Evolutionary conservation across 2,797 vertebrate species (phyloP).

Genomic region (Tiaroga cobitis): DNA sequence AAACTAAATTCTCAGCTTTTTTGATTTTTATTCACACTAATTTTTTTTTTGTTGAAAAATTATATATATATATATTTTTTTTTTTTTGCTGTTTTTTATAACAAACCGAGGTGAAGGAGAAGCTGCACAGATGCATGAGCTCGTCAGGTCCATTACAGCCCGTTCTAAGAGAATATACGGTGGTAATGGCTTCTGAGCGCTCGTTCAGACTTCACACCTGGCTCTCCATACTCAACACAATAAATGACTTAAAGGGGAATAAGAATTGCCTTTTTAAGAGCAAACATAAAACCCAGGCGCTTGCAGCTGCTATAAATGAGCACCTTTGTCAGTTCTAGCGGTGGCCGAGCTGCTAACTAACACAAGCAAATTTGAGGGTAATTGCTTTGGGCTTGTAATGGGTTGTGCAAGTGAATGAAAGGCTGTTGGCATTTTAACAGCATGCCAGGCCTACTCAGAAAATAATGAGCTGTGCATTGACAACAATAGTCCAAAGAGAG

Average conservation of each 20-base stretch:
- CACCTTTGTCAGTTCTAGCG: slow-evolving; percentile 50
- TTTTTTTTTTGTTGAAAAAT: too few relatives aligned
- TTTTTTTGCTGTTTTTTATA: neutral
- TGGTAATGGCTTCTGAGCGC: slow-evolving; percentile 2
- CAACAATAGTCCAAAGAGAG: slow-evolving; percentile 32
- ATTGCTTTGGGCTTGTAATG: slow-evolving; percentile 62
- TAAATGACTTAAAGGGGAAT: slow-evolving; percentile 41
- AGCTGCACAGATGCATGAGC: neutral
- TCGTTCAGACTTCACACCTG: slow-evolving; percentile 35
- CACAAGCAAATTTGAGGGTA: slow-evolving; percentile 56
- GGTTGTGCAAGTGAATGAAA: slow-evolving; percentile 50
- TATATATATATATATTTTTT: too few relatives aligned
- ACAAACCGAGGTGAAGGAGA: neutral
- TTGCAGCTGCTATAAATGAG: slow-evolving; percentile 54
- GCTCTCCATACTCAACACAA: slow-evolving; percentile 35
- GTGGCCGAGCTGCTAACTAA: slow-evolving; percentile 54
- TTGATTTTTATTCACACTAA: neutral
- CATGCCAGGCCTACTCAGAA: slow-evolving; percentile 42
- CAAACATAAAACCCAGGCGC: slow-evolving; percentile 34
- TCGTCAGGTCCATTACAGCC: slow-evolving; percentile 11
- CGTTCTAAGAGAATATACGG: neutral
- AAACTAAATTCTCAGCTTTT: neutral
- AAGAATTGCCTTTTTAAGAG: slow-evolving; percentile 47
- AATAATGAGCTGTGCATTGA: slow-evolving; percentile 54
- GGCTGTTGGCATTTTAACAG: slow-evolving; percentile 62